Conservation (phyloP, 2,888 invertebrate genomes). For the Pristionchus exspectatus region DNA sequence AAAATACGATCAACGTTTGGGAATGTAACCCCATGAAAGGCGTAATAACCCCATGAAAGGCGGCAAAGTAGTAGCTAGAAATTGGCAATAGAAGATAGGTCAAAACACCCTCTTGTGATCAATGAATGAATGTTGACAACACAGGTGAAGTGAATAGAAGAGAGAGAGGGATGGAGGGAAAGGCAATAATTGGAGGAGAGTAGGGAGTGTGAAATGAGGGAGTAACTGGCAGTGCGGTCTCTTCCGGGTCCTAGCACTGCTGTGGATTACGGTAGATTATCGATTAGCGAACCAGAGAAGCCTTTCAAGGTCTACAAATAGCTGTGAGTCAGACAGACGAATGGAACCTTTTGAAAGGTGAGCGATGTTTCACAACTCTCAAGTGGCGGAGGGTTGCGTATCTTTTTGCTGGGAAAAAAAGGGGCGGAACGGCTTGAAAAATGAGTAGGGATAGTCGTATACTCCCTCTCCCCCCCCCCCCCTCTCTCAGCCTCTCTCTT, state of each 20-base stretch:
- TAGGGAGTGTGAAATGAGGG: constrained; percentile 18
- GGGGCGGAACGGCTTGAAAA: background rate
- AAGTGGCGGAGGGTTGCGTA: constrained; percentile 10
- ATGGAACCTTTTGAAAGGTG: constrained; percentile 23
- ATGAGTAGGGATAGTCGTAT: constrained; percentile 4
- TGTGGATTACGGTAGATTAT: constrained; percentile 2
- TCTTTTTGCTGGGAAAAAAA: background rate
- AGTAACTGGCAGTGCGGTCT: background rate
- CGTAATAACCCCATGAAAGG: background rate
- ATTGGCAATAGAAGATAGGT: background rate
- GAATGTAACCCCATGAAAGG: background rate
- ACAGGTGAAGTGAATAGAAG: background rate
- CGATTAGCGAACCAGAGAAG: background rate
- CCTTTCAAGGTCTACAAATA: constrained; percentile 1
- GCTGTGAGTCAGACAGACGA: background rate
- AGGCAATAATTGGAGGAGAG: constrained; percentile 17
- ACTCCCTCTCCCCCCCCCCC: constrained; percentile 11
- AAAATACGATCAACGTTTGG: background rate
- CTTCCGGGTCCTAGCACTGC: background rate
- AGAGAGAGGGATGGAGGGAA: background rate
- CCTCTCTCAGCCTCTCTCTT: background rate
- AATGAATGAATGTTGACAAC: constrained; percentile 31
- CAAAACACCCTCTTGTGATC: background rate
- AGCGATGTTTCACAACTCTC: constrained; percentile 22
- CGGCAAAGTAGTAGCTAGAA: background rate